phyloP scores from a whole-genome alignment of 2,797 vertebrate species.

The Chaunax sp. region DNA sequence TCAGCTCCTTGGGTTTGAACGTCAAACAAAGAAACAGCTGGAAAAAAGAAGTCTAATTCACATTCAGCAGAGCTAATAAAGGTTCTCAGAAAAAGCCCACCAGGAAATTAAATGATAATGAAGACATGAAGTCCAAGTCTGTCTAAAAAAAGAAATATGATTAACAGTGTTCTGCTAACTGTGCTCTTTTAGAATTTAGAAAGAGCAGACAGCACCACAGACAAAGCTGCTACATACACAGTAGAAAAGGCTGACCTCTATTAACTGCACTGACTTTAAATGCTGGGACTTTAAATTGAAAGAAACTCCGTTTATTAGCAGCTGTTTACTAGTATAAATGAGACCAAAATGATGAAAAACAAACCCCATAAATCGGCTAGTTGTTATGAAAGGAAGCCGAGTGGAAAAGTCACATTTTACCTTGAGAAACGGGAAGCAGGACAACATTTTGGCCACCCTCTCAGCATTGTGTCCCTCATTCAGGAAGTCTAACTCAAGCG shows the following conservation, averaged over 20 bases:
- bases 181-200: slow-evolving; percentile 16
- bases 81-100: slow-evolving; percentile 44
- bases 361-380: background rate
- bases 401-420: slow-evolving; percentile 65
- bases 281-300: slow-evolving; percentile 5
- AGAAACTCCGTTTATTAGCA: slow-evolving; percentile 11
- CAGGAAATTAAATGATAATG: slow-evolving; percentile 57
- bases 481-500: slow-evolving; percentile 94
- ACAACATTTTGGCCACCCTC: slow-evolving; percentile 89
- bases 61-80: slow-evolving; percentile 37
- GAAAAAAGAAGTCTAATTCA: slow-evolving; percentile 23
- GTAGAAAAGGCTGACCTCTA: slow-evolving; percentile 35
- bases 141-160: slow-evolving; percentile 34
- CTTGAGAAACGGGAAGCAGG: slow-evolving; percentile 91
- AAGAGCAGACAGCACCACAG: slow-evolving; percentile 26
- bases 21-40: slow-evolving; percentile 15
- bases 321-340: background rate
- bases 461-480: slow-evolving; percentile 96
- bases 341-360: background rate
- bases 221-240: slow-evolving; percentile 17
- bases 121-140: slow-evolving; percentile 35
- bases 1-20: slow-evolving; percentile 25
- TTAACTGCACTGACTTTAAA: slow-evolving; percentile 29
- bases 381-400: background rate
- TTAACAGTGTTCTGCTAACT: slow-evolving; percentile 25